Base-by-base conservation (phyloP, 2,888 invertebrate genomes). In the Amphiduros pacificus region DNA sequence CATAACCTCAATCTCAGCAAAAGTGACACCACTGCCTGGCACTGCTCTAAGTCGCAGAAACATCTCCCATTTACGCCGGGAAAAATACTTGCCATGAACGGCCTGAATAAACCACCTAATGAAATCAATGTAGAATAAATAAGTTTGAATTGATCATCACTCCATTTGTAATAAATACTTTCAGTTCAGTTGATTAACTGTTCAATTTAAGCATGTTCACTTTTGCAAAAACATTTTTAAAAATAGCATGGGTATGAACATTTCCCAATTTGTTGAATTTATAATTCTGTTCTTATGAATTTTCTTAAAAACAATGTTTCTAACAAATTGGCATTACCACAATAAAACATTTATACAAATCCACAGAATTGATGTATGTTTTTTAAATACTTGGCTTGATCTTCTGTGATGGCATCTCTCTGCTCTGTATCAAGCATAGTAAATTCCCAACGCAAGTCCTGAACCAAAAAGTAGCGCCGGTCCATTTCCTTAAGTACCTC, bases 371-470 rank as follows among this genome's bases (percentile, higher is more conserved):
- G n/a, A n/a, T n/a, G n/a, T n/a, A n/a, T n/a, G n/a, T n/a, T n/a
- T n/a, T n/a, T n/a, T n/a, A n/a, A n/a, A n/a, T 66, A 80, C 80
- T 71, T 76, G 22, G 80, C 80, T 54, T 76, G 73, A 11, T 77
- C 77, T 27, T 72, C 73, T 11, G 74, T 69, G 26, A 80, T 76
- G 20, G 74, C 71, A 63, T 80, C 76, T 20, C 53, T 71, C 20
- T 71, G 67, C 26, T 72, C 65, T 20, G 69, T 63, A 64, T 79
- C 80, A 29, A 80, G 65, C 66, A 80, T 65, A 3, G 78, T 74
- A 61, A 79, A 80, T 60, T 80, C 80, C 80, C 80, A 80, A 27
- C 77, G 70, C 11, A 79, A 67, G 61, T 78, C 76, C 62, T 79
- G 77, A 2, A 80, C 29, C 1, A 80, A 71, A 65, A 74, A 80